Conservation (phyloP, 2,888 invertebrate species). For the Athalia cordata region DNA sequence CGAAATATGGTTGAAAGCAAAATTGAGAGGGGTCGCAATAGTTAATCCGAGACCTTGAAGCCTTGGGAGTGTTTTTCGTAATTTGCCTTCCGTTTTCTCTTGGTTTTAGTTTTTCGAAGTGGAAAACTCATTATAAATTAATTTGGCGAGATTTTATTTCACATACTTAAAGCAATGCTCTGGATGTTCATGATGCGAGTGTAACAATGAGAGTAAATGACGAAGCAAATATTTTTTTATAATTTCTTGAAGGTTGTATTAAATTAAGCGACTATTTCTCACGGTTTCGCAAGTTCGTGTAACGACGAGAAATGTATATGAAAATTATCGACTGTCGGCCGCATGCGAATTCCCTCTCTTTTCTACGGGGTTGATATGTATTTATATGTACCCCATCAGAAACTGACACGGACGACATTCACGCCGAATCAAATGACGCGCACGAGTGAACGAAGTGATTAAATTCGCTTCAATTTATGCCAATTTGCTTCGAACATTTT, state of each 20-base stretch:
- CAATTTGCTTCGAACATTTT: slow-evolving; percentile 17
- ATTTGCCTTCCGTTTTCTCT: too few relatives aligned
- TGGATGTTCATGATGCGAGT: too few relatives aligned
- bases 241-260: slow-evolving; percentile 20
- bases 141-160: not conserved
- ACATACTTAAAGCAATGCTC: too few relatives aligned
- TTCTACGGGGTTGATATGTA: not conserved
- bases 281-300: not conserved
- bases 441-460: slow-evolving; percentile 19
- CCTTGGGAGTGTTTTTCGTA: too few relatives aligned
- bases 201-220: not conserved
- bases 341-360: not conserved
- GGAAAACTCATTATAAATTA: too few relatives aligned
- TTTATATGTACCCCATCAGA: too few relatives aligned
- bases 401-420: not conserved
- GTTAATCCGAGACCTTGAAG: too few relatives aligned
- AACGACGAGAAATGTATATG: slow-evolving; percentile 1
- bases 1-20: too few relatives aligned
- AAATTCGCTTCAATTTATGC: slow-evolving; percentile 19
- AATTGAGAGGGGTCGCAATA: too few relatives aligned
- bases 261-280: slow-evolving; percentile 27
- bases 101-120: too few relatives aligned
- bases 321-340: not conserved
- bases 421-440: slow-evolving; percentile 20
- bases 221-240: not conserved